Evolutionary conservation across 2,113 vertebrate genomes (phyloP), one percentile per base, ranked within the genome.

Genomic region (Probosciger aterrimus): DNA sequence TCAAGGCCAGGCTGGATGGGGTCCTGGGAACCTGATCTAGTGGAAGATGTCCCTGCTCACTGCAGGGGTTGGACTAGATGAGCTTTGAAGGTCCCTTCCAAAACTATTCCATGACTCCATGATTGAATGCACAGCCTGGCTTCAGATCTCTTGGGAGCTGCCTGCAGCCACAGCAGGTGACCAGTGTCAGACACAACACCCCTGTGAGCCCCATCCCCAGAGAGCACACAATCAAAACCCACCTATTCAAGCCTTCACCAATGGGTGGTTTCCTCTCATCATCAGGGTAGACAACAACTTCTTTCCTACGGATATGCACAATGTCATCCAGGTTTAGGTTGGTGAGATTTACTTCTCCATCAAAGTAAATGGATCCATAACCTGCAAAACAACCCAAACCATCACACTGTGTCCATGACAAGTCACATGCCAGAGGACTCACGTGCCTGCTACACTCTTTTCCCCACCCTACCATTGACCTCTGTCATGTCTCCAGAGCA

Each of bases 201-300:
- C 33, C 57, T 59, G 57, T 6, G 23, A 59, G 20, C 14, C 33
- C 33, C 57, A 35, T n/a, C 59, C 59, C 24, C 59, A 62, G 24
- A 37, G 23, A 37, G 24, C 25, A 37, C 35, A 25, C 17, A 37
- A 20, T 24, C 25, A 30, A 80, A 9, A 10, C 9, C 95, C 75
- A 99, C 99, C 99, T 98, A 77, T 99, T 99, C 15, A 99, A 97
- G 0, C 99, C 99, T 96, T 99, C 98, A 53, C 99, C 99, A 71
- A 98, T 79, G 1, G 97, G 95, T 1, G 99, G 99, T 49, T 99
- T 99, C 7, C 96, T 98, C 9, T 98, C 98, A 44, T 99, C 99
- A 0, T 99, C 99, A 2, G 99, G 98, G 91, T 99, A 99, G 28
- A 99, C 98, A 8, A 99, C 99, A 35, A 99, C 99, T 93, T 99